A percentile compares a stretch with the other conserved stretches of the same genome.
These are phyloP conservation scores for Bubo blakistoni DNA, from an alignment of 2,113 vertebrate species.

Conservation along the genomic window DNA sequence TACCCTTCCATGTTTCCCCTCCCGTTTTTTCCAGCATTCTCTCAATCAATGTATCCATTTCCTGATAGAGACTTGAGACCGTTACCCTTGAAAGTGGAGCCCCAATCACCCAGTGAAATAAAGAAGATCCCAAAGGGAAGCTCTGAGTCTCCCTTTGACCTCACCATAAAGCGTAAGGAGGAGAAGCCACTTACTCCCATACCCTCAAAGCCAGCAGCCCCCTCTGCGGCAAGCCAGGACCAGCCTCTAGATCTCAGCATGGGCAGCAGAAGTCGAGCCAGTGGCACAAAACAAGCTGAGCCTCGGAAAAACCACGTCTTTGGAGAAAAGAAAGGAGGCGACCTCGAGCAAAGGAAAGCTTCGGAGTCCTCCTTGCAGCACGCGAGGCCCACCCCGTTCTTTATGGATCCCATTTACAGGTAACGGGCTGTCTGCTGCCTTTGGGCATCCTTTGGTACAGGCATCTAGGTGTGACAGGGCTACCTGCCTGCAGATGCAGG, in stretches of 20 bases:
- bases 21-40: constrained; percentile 97
- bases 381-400: constrained; percentile 94
- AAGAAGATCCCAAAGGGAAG: constrained; percentile 88
- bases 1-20: constrained; percentile 98
- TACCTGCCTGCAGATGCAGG: background rate
- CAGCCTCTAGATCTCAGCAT: constrained; percentile 96
- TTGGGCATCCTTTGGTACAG: background rate
- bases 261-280: constrained; percentile 85
- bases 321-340: constrained; percentile 83
- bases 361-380: constrained; percentile 91
- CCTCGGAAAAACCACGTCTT: constrained; percentile 83
- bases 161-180: constrained; percentile 94
- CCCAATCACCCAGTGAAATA: constrained; percentile 84
- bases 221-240: constrained; percentile 82
- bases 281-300: constrained; percentile 73
- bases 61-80: constrained; percentile 91
- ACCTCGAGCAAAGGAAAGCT: constrained; percentile 78
- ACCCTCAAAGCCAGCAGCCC: constrained; percentile 77
- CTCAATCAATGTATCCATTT: constrained; percentile 96
- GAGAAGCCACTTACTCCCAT: constrained; percentile 81
- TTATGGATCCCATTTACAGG: constrained; percentile 99
- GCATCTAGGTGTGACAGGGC: background rate
- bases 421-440: constrained; percentile 62
- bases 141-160: constrained; percentile 93
- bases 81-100: constrained; percentile 85